These are phyloP conservation scores for Poeciliopsis paucimaculata DNA, from an alignment of 2,797 vertebrate genomes.

Conservation along the genomic window DNA sequence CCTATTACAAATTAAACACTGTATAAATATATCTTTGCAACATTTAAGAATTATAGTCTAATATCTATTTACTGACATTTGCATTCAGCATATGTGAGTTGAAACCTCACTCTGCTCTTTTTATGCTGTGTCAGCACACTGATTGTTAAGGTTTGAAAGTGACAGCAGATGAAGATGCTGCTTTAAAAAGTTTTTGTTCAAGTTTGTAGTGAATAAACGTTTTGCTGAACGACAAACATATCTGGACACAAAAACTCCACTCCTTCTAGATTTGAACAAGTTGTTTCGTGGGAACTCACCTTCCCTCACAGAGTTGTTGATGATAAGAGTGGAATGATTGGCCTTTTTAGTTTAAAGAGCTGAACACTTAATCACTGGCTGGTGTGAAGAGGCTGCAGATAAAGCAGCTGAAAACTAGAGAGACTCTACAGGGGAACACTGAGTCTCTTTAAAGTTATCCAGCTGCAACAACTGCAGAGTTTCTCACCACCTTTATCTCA, in stretches of 20 bases:
- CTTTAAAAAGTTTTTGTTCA: background rate
- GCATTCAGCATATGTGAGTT: background rate
- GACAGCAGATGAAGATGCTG: background rate
- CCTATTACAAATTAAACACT: background rate
- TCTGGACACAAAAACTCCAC: background rate
- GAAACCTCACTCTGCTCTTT: background rate
- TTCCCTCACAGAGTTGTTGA: slow-evolving; percentile 10
- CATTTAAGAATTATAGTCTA: background rate
- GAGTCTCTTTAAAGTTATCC: slow-evolving; percentile 24
- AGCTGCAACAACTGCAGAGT: slow-evolving; percentile 48
- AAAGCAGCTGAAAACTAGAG: slow-evolving; percentile 47
- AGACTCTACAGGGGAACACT: slow-evolving; percentile 31
- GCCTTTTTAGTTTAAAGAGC: slow-evolving; percentile 56
- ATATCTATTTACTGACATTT: background rate
- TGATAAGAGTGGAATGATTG: slow-evolving; percentile 66
- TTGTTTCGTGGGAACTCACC: slow-evolving; percentile 57
- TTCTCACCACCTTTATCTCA: slow-evolving; percentile 57
- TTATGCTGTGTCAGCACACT: background rate
- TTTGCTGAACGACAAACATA: too few species aligned
- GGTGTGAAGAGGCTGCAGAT: slow-evolving; percentile 64
- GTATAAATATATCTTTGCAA: background rate
- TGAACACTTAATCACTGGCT: slow-evolving; percentile 68
- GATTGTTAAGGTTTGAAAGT: background rate
- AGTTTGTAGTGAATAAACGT: background rate
- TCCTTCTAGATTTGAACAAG: background rate